Evolutionary conservation across 2,797 vertebrate genomes (phyloP).

Genomic region (Sebastes diploproa): DNA sequence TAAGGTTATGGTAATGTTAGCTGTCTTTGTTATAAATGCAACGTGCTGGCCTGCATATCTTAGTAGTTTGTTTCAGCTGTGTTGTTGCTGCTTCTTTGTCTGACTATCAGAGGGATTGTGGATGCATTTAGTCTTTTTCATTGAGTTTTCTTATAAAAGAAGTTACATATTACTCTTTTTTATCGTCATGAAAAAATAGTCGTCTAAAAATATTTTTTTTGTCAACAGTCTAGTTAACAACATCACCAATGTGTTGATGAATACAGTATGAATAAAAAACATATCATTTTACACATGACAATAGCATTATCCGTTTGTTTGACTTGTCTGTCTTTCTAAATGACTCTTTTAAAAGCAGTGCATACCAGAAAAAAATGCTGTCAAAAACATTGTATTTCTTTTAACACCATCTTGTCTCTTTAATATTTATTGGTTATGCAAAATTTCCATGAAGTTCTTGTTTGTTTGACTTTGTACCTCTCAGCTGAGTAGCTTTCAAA

Average conservation of each 20-base stretch:
- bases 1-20: neutral
- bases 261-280: neutral
- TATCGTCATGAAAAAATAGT: neutral
- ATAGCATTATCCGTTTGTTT: neutral
- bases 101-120: neutral
- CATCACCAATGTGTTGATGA: neutral
- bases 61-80: neutral
- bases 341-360: neutral
- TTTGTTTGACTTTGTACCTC: constrained; percentile 28
- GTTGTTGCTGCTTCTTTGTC: neutral
- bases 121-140: neutral
- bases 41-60: neutral
- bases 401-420: neutral
- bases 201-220: neutral
- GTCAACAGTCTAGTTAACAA: neutral
- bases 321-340: neutral
- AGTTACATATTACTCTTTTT: neutral
- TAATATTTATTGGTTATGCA: neutral
- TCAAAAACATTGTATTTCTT: too few species aligned
- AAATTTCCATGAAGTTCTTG: neutral
- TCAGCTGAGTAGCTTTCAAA: constrained; percentile 34
- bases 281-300: neutral
- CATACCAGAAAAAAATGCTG: neutral
- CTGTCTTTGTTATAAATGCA: neutral
- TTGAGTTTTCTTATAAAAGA: too few species aligned